Conservation (phyloP, 2,888 invertebrate species). For the Catocala sponsa region DNA sequence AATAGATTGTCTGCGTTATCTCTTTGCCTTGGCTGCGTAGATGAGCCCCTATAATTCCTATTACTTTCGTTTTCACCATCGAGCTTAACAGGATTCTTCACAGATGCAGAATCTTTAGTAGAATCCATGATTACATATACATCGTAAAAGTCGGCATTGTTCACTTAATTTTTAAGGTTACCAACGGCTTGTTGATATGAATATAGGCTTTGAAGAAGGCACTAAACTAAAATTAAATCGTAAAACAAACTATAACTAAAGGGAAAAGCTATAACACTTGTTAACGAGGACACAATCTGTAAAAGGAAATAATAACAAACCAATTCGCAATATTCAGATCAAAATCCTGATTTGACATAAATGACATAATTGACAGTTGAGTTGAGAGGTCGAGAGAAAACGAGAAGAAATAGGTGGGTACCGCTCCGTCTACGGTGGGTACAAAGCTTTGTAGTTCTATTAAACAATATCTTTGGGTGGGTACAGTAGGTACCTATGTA, state of each 20-base stretch:
- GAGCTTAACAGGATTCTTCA: conserved; percentile 61
- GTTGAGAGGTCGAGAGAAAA: conserved; percentile 12
- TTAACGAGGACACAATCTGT: conserved; percentile 33
- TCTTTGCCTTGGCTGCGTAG: conserved; percentile 60
- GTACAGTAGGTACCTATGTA: no score
- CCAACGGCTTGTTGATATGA: conserved; percentile 48
- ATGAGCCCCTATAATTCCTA: conserved; percentile 58
- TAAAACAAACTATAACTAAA: conserved; percentile 13
- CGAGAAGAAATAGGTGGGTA: no score
- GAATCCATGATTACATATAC: conserved; percentile 78
- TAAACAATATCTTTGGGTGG: no score
- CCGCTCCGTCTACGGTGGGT: no score
- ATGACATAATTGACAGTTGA: conserved; percentile 46
- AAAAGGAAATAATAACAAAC: conserved; percentile 57
- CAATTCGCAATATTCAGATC: conserved; percentile 51
- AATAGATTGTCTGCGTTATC: conserved; percentile 71
- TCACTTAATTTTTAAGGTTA: conserved; percentile 73
- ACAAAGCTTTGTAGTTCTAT: no score
- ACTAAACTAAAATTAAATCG: conserved; percentile 25
- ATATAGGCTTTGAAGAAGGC: conserved; percentile 20
- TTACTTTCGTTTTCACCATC: conserved; percentile 67
- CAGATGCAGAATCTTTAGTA: conserved; percentile 65
- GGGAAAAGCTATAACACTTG: conserved; percentile 23
- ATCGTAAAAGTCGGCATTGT: conserved; percentile 78
- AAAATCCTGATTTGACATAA: conserved; percentile 46